Evolutionary conservation across 2,113 vertebrate species (phyloP), one percentile per base, ranked within the genome.

Genomic region (Canis aureus): DNA sequence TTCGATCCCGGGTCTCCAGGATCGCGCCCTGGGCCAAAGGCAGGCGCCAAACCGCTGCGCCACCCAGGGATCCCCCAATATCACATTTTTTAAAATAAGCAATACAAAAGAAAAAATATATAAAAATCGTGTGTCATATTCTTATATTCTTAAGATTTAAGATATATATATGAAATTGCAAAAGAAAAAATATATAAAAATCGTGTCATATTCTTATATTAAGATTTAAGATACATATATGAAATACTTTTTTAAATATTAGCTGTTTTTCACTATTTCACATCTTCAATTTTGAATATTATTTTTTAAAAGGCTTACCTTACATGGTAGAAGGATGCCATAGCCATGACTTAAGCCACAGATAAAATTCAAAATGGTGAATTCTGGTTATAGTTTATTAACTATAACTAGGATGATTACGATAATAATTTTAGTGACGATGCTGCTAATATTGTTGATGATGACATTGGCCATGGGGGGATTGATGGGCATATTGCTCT

Each of bases 261-360:
- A 67, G n/a, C 25, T 91, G 20, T 55, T 80, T 74, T 94, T 92
- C 22, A 83, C 3, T 78, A 19, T 76, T 93, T 95, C 19, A 32
- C 57, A 6, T 19, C 35, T 93, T 76, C 74, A 25, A 64, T 60
- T 93, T 73, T 35, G 6, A n/a, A 62, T 57, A 11, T 38, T 81
- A 92, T 25, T 71, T 83, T 76, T 96, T 87, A 59, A 87, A 96
- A 83, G 73, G 17, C 5, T 79, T 76, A 71, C 3, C 13, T 95
- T 35, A 51, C 11, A 17, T 83, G 32, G 16, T 35, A 53, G 10
- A 4, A 93, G 8, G 4, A 2, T 71, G 43, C 15, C 25, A 82
- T 23, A 76, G 19, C 51, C 16, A 43, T 76, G n/a, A 32, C 13
- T 83, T 79, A 57, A 81, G 49, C 11, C 69, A 73, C 79, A 88